Percentiles rank a stretch among this genome's conserved stretches.
Evolutionary conservation across 2,888 invertebrate species (phyloP).

Genomic region (Druceiella hillmani): DNA sequence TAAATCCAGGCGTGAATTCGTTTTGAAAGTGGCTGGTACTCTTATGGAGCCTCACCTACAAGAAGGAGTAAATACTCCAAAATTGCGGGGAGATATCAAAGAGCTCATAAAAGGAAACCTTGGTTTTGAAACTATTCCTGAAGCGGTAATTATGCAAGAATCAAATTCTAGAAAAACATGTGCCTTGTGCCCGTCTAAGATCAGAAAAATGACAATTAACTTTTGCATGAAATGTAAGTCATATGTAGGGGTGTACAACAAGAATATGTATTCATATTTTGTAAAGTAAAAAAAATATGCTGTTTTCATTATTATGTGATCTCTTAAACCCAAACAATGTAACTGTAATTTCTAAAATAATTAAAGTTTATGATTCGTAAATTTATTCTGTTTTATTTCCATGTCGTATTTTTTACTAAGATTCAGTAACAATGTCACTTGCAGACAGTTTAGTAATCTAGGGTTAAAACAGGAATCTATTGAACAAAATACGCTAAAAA

Average conservation of each 20-base stretch:
- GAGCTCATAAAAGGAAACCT: constrained; percentile 2
- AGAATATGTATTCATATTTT: neutral
- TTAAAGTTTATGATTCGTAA: no score
- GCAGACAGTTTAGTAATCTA: no score
- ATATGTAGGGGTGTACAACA: constrained; percentile 5
- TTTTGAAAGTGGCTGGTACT: no score
- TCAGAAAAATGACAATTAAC: constrained; percentile 5
- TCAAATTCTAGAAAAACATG: constrained; percentile 6
- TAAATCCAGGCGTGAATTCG: no score
- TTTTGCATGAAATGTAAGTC: constrained; percentile 6
- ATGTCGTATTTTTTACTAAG: no score
- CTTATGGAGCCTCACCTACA: constrained; percentile 4
- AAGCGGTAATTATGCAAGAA: constrained; percentile 1
- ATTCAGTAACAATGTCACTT: no score
- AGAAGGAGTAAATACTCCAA: constrained; percentile 6
- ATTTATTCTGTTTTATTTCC: no score
- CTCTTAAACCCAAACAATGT: constrained; percentile 6
- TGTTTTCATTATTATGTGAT: constrained; percentile 6
- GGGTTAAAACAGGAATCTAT: no score
- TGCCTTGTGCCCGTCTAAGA: constrained; percentile 5
- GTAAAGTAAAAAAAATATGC: neutral
- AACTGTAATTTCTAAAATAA: no score
- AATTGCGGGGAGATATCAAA: no score
- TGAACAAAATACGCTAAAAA: no score
- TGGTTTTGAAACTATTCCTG: constrained; percentile 2